A percentile compares a stretch with the other conserved stretches of the same genome.
These are phyloP conservation scores for Planococcus citri DNA, from an alignment of 1,140 invertebrate genomes.

Conservation along the genomic window DNA sequence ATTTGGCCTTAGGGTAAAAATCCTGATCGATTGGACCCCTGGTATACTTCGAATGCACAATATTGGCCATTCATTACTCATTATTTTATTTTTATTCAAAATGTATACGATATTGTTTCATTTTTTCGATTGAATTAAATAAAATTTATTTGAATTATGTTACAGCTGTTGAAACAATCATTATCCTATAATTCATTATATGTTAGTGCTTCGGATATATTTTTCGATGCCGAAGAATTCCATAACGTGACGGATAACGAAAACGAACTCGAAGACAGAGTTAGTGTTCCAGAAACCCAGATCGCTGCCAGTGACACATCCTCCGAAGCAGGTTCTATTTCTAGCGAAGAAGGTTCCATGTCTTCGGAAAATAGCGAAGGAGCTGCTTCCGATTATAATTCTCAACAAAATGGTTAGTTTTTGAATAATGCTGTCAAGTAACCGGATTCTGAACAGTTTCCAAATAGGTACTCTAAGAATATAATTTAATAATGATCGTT, in stretches of 20 bases:
- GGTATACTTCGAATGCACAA: too few species aligned
- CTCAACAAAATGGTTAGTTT: slow-evolving; percentile 27
- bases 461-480: too few species aligned
- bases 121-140: too few species aligned
- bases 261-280: slow-evolving; percentile 20
- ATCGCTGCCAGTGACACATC: slow-evolving; percentile 42
- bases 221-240: slow-evolving; percentile 66
- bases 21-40: too few species aligned
- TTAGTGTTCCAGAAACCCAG: slow-evolving; percentile 30
- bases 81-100: too few species aligned
- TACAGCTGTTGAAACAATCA: slow-evolving; percentile 40
- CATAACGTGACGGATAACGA: slow-evolving; percentile 24
- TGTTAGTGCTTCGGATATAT: slow-evolving; percentile 61
- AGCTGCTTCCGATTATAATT: slow-evolving; percentile 30
- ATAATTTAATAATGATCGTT: too few species aligned
- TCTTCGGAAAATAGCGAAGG: slow-evolving; percentile 29
- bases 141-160: too few species aligned
- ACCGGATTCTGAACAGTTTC: too few species aligned
- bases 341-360: slow-evolving; percentile 44
- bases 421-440: neutral
- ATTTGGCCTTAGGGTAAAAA: too few species aligned
- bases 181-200: slow-evolving; percentile 61
- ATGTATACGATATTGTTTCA: too few species aligned
- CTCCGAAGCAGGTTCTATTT: slow-evolving; percentile 48
- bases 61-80: too few species aligned